These are phyloP conservation scores for Phaedon cochleariae DNA, from an alignment of 2,888 invertebrate genomes.

Conservation along the genomic window DNA sequence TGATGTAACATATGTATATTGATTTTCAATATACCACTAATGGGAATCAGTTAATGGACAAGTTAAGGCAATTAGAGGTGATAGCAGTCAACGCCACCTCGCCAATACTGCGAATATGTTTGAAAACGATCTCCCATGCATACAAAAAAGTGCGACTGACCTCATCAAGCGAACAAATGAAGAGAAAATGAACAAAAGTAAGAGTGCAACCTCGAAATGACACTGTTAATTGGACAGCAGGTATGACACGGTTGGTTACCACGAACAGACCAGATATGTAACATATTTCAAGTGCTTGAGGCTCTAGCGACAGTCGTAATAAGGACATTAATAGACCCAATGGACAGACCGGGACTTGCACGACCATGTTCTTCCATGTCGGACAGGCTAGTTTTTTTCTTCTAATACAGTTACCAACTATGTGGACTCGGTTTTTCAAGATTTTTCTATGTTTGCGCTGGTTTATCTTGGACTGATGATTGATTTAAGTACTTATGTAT, in stretches of 20 bases:
- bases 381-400: conserved; percentile 18
- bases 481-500: background rate
- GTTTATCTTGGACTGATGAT: background rate
- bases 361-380: conserved; percentile 30
- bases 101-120: background rate
- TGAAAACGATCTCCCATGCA: background rate
- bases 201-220: conserved; percentile 49
- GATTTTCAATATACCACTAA: too few relatives aligned
- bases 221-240: conserved; percentile 54
- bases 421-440: conserved; percentile 12
- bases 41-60: too few relatives aligned
- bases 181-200: conserved; percentile 45
- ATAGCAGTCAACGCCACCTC: background rate
- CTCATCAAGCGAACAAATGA: conserved; percentile 41
- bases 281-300: conserved; percentile 57
- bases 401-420: conserved; percentile 15
- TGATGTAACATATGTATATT: too few relatives aligned
- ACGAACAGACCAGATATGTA: conserved; percentile 56
- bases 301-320: conserved; percentile 52
- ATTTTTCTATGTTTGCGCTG: conserved; percentile 7
- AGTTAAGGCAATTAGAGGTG: too few relatives aligned
- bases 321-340: conserved; percentile 54
- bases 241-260: conserved; percentile 57
- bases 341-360: conserved; percentile 32
- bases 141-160: conserved; percentile 36